Percentiles rank a stretch among this genome's conserved stretches.
These are phyloP conservation scores for Peromyscus aztecus DNA, from an alignment of 2,797 vertebrate species.

Conservation along the genomic window DNA sequence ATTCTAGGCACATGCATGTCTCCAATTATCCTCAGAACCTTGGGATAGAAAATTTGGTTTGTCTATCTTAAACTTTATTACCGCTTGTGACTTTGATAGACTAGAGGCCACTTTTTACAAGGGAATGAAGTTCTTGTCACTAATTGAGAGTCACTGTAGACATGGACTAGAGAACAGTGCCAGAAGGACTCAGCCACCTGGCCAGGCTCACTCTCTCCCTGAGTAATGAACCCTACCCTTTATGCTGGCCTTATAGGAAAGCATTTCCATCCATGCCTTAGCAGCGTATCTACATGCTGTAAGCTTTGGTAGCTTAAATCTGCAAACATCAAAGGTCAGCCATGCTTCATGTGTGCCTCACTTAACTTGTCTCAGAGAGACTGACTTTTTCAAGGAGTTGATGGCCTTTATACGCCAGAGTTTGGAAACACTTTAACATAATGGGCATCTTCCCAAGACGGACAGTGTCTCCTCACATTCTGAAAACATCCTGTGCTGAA, in stretches of 20 bases:
- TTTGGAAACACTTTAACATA: constrained; percentile 26
- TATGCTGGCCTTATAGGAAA: background rate
- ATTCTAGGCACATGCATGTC: background rate
- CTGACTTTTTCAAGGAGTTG: constrained; percentile 46
- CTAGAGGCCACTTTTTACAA: constrained; percentile 13
- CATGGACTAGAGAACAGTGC: background rate
- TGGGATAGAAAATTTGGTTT: constrained; percentile 3
- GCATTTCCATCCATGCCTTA: constrained; percentile 1
- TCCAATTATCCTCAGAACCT: constrained; percentile 12
- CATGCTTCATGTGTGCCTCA: constrained; percentile 26
- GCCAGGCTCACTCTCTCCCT: background rate
- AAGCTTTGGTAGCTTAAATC: constrained; percentile 49
- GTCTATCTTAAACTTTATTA: constrained; percentile 33
- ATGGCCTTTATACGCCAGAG: background rate
- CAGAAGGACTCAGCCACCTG: background rate
- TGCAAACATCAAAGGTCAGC: background rate
- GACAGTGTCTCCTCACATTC: background rate
- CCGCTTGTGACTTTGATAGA: constrained; percentile 15
- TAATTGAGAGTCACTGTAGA: background rate
- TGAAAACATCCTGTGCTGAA: background rate
- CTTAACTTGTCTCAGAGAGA: background rate
- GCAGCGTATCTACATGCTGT: background rate
- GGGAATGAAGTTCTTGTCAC: constrained; percentile 32
- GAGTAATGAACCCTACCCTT: background rate
- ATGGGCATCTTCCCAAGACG: constrained; percentile 1